Evolutionary conservation across 92 coral and sea anemone genomes (phyloP), one percentile per base, ranked within the genome.

Genomic region (Epizoanthus illoricatus): DNA sequence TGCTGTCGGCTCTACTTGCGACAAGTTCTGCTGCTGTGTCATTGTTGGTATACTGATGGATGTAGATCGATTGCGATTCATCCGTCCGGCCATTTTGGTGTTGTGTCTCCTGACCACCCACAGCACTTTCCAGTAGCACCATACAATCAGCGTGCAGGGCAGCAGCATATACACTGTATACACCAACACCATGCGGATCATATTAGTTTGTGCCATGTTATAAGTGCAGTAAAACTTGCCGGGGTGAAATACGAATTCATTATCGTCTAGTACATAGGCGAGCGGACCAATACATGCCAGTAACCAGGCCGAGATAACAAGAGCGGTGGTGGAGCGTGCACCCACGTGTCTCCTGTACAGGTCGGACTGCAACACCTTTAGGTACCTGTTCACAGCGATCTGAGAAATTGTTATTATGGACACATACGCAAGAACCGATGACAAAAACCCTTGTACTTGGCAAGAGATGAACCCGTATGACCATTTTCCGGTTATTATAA

Each of bases 371-470:
- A 88, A 74, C 24, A 92, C 88, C 78, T 80, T 90, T 24, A 92
- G 28, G 85, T 86, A 92, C 18, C 97, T 88, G 80, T 92, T 92
- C 3, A 90, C 84, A 13, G 97, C 97, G 41, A 90, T 88, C 17
- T 88, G 64, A 68, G 97, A 89, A 65, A 92, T 88, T 5, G 93
- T 88, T 49, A 84, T 80, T 73, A 87, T 74, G 13, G 97, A 90
- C 2, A 92, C 97, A 65, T 85, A 87, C 20, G 90, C 93, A 42
- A 92, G 67, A 28, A 86, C 93, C 65, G 89, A 90, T 17, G 84
- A 87, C 13, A 84, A 23, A 47, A 90, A 83, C 18, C 97, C 97
- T 63, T 92, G 92, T 3, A 92, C 13, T 65, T 92, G 93, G 57
- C 97, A 92, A 23, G 66, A n/a, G 19, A 80, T 17, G 19, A 69